Percentiles rank a stretch among this genome's conserved stretches.
Conservation (phyloP, 2,113 vertebrate species). For the Colius striatus region DNA sequence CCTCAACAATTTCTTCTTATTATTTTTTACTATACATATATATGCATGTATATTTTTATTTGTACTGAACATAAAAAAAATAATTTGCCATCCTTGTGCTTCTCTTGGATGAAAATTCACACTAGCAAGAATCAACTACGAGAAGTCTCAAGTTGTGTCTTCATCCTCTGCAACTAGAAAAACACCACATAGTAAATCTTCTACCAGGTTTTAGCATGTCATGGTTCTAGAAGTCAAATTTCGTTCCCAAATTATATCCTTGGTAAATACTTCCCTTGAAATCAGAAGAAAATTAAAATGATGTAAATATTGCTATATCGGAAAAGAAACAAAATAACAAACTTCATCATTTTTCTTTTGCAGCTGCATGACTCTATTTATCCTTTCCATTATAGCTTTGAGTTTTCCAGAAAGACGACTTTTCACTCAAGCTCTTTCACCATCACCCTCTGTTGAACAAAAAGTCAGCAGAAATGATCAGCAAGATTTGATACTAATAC, state of each 20-base stretch:
- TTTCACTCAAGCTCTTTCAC: neutral
- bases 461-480: neutral
- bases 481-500: neutral
- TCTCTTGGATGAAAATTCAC: neutral
- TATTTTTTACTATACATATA: neutral
- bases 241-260: neutral
- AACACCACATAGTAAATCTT: neutral
- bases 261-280: neutral
- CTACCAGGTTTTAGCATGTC: neutral
- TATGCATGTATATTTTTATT: neutral
- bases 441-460: neutral
- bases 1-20: neutral
- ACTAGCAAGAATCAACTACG: neutral
- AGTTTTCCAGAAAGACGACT: neutral
- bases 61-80: neutral
- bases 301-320: neutral
- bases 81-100: neutral
- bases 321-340: neutral
- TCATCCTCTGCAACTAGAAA: neutral
- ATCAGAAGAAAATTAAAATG: neutral
- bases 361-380: neutral
- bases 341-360: neutral
- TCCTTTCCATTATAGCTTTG: neutral
- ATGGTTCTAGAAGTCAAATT: neutral
- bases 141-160: neutral